These are phyloP conservation scores for Drosophila nigrodunni DNA, from an alignment of 1,140 invertebrate species.

Conservation along the genomic window DNA sequence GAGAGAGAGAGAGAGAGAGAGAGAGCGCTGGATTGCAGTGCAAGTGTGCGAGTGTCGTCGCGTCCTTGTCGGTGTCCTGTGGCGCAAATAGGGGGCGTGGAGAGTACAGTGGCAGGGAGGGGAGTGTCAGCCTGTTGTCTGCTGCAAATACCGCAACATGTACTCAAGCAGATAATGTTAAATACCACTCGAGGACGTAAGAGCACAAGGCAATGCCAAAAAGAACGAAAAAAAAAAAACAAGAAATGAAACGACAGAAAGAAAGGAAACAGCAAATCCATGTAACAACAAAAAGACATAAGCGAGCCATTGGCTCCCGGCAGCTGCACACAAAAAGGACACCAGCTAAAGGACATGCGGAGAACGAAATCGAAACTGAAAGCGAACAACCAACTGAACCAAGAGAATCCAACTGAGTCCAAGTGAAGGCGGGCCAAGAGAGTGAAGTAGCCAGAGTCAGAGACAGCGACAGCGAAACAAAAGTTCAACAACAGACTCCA, in stretches of 20 bases:
- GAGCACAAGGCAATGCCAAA: slow-evolving; percentile 39
- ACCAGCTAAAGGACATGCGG: slow-evolving; percentile 72
- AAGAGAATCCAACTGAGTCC: no score
- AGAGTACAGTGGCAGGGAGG: slow-evolving; percentile 1
- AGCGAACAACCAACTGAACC: slow-evolving; percentile 21
- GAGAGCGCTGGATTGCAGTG: slow-evolving; percentile 28
- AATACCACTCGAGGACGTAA: slow-evolving; percentile 75
- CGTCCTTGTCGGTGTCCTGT: slow-evolving; percentile 57
- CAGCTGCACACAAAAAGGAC: slow-evolving; percentile 70
- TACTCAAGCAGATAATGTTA: slow-evolving; percentile 83
- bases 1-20: slow-evolving; percentile 1
- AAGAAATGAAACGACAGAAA: no score
- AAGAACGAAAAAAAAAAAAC: no score
- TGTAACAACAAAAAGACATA: slow-evolving; percentile 81
- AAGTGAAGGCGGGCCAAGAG: not conserved
- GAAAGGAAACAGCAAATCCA: slow-evolving; percentile 78
- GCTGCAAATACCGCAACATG: slow-evolving; percentile 83
- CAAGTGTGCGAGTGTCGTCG: slow-evolving; percentile 64
- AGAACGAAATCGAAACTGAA: slow-evolving; percentile 73
- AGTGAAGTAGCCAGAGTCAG: slow-evolving; percentile 43
- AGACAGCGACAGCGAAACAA: slow-evolving; percentile 68
- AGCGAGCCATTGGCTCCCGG: slow-evolving; percentile 60
- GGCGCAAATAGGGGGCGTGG: not conserved
- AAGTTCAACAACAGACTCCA: slow-evolving; percentile 57
- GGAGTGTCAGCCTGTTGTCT: slow-evolving; percentile 63